Base-by-base conservation (phyloP, 2,113 vertebrate species). In the Pitta sordida region DNA sequence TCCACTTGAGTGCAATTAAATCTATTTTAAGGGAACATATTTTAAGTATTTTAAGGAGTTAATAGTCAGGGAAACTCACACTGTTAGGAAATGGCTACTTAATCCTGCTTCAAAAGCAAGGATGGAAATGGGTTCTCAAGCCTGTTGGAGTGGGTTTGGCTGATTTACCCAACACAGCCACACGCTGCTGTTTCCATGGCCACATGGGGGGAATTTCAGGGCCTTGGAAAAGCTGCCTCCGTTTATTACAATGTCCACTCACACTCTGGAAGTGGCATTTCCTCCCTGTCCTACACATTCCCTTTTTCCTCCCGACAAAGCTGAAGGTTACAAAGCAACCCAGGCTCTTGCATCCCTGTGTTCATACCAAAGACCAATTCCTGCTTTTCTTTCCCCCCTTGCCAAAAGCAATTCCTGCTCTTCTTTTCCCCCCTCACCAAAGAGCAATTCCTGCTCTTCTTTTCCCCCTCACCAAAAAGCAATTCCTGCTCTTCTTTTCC, bases 41-140 rank as follows among this genome's bases (percentile, higher is more conserved):
- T 67, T 90, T 81, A 81, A 81, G 79, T 63, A 58, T 73, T 89
- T 65, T 17, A 53, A 84, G 78, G 82, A 85, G 59, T 90, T 80
- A 87, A 95, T 2, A 82, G 67, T 13, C 74, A 65, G 56, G 3
- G 18, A 75, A 84, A 83, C 43, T 49, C 67, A 74, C 63, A 58
- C 71, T 3, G 1, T 44, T 78, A 70, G 74, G 58, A 92, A 87
- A 74, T 2, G n/a, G 52, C 56, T 78, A 22, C 48, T 82, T 80
- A 88, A 85, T 87, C 81, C 78, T 59, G 44, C 84, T 90, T 63
- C 55, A 63, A 88, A 92, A 90, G 87, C 46, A 55, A 76, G 82
- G 93, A 15, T 77, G 71, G 70, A 73, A 92, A 89, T 46, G 21
- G 63, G 26, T 29, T 88, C 89, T n/a, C 19, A 73, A 60, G 34